Percentiles rank a stretch among this genome's conserved stretches.
phyloP scores from a whole-genome alignment of 2,113 vertebrate species.

The mouse (Mus musculus) region DNA sequence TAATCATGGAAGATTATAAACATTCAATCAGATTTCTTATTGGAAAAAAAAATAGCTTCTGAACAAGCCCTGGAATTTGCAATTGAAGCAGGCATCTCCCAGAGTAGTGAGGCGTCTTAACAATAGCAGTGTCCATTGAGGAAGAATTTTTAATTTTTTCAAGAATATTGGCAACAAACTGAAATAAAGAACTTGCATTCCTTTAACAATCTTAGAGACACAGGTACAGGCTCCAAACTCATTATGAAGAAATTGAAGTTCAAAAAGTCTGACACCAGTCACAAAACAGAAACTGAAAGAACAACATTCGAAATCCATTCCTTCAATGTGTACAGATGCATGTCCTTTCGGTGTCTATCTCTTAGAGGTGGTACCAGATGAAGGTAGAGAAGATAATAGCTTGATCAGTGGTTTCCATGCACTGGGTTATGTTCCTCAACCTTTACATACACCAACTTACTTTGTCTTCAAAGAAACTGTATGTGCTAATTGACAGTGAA shows the following conservation, averaged over 20 bases:
- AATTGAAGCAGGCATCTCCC: slow-evolving; percentile 9
- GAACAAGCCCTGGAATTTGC: slow-evolving; percentile 55
- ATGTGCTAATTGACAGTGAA: background rate
- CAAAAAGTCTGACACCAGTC: background rate
- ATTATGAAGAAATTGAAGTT: slow-evolving; percentile 37
- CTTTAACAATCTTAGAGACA: slow-evolving; percentile 47
- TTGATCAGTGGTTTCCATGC: background rate
- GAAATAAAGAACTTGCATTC: slow-evolving; percentile 50
- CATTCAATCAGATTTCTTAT: slow-evolving; percentile 69
- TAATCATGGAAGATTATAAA: slow-evolving; percentile 78
- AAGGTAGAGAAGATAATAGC: background rate
- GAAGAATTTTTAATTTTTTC: slow-evolving; percentile 5
- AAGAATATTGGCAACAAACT: slow-evolving; percentile 29
- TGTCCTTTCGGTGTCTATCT: background rate
- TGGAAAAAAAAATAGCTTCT: slow-evolving; percentile 73
- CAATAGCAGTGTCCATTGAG: background rate
- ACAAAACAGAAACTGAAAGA: background rate
- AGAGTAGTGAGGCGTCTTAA: slow-evolving; percentile 65
- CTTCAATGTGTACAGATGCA: background rate
- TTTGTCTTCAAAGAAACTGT: background rate
- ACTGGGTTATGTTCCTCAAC: background rate
- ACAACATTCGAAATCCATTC: background rate
- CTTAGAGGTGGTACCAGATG: background rate
- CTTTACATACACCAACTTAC: background rate
- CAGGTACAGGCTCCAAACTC: background rate